These are phyloP conservation scores for Buteo buteo DNA, from an alignment of 2,113 vertebrate species.

Conservation along the genomic window DNA sequence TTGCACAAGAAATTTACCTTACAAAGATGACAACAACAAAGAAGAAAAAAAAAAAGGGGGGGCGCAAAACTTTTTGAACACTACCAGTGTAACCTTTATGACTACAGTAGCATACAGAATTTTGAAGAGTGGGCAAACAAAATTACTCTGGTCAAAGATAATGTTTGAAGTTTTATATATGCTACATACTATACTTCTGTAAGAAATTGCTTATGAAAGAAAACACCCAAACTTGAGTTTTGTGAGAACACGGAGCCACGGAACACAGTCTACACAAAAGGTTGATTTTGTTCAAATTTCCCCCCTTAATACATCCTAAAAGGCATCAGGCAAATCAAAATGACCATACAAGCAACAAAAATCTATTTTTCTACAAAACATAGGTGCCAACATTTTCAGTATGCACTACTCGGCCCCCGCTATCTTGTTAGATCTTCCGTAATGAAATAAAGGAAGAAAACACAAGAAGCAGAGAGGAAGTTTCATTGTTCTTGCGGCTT, in stretches of 20 bases:
- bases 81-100: background rate
- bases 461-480: constrained; percentile 35
- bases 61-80: background rate
- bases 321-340: background rate
- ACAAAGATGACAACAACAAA: background rate
- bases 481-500: constrained; percentile 32
- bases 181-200: background rate
- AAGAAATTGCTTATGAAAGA: background rate
- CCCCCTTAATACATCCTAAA: background rate
- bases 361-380: background rate
- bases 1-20: background rate
- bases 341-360: background rate
- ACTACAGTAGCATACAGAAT: background rate
- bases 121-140: background rate
- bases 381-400: background rate
- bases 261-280: background rate
- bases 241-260: background rate
- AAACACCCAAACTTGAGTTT: background rate
- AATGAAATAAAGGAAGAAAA: constrained; percentile 33
- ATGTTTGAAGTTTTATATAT: background rate
- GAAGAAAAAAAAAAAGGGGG: accelerated
- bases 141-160: background rate
- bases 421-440: constrained; percentile 18
- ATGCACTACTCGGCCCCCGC: background rate
- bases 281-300: background rate